Evolutionary conservation across 2,888 invertebrate genomes (phyloP).

Genomic region (Drosophila bunnanda): DNA sequence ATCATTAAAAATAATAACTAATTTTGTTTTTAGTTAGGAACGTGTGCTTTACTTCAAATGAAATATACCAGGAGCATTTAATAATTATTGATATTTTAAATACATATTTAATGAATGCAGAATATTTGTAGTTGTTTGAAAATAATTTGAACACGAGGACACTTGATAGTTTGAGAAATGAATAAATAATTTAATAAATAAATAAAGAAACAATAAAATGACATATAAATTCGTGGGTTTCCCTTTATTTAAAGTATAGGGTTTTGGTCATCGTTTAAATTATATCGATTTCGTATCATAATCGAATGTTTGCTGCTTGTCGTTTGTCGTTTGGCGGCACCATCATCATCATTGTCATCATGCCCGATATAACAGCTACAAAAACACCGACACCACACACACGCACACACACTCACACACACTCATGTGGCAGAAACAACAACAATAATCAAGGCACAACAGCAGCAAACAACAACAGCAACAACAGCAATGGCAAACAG

Average conservation of each 20-base stretch:
- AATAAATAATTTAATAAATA: too few species aligned
- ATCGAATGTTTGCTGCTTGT: constrained; percentile 80
- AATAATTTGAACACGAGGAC: neutral
- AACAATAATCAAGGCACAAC: constrained; percentile 77
- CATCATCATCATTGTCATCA: constrained; percentile 16
- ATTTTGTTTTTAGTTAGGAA: too few species aligned
- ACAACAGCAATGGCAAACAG: constrained; percentile 76
- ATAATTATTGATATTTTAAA: too few species aligned
- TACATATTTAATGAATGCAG: neutral
- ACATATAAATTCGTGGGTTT: neutral
- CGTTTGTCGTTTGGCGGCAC: constrained; percentile 74
- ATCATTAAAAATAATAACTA: neutral
- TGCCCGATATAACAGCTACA: constrained; percentile 69
- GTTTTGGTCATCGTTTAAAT: constrained; percentile 77
- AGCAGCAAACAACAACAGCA: constrained; percentile 50
- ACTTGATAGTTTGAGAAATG: neutral
- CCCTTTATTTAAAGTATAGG: constrained; percentile 6
- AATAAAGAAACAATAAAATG: too few species aligned
- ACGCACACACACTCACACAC: constrained; percentile 40
- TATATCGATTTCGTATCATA: constrained; percentile 82
- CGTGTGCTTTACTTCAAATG: too few species aligned
- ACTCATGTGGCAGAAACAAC: constrained; percentile 63
- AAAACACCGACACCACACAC: constrained; percentile 61
- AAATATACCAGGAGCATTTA: too few species aligned
- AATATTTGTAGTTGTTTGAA: neutral